Conservation (phyloP, 2,113 vertebrate genomes). For the Dicentrarchus labrax region DNA sequence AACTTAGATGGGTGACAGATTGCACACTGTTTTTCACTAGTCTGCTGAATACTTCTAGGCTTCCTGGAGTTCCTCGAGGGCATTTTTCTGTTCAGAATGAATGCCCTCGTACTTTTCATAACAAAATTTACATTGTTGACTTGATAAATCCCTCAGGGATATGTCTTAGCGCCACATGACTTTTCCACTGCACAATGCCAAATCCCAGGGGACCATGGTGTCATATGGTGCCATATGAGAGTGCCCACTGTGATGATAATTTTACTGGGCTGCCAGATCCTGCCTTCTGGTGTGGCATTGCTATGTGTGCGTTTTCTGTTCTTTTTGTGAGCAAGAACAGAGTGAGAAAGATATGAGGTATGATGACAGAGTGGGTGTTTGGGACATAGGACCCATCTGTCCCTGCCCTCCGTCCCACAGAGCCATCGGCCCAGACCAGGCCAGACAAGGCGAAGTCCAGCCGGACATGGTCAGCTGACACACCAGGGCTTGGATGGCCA, state of each 20-base stretch:
- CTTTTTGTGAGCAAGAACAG: constrained; percentile 37
- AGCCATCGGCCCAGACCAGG: constrained; percentile 42
- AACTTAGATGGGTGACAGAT: neutral
- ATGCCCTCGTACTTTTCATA: neutral
- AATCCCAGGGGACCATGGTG: constrained; percentile 43
- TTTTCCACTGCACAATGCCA: constrained; percentile 42
- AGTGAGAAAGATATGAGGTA: constrained; percentile 39
- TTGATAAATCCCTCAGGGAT: constrained; percentile 28
- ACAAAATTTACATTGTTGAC: constrained; percentile 21
- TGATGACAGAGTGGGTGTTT: constrained; percentile 55
- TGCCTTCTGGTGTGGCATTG: constrained; percentile 54
- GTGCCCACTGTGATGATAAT: constrained; percentile 48
- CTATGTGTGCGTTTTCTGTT: constrained; percentile 36
- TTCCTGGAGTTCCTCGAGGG: neutral
- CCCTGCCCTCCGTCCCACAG: constrained; percentile 58
- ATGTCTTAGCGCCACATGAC: constrained; percentile 4
- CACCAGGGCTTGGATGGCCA: constrained; percentile 60
- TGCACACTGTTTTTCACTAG: constrained; percentile 1
- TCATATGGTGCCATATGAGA: constrained; percentile 49
- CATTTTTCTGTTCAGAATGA: constrained; percentile 2
- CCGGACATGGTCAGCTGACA: constrained; percentile 58
- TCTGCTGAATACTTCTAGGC: neutral
- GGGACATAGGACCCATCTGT: constrained; percentile 73
- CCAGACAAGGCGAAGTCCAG: constrained; percentile 57
- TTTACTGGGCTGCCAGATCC: constrained; percentile 49